phyloP scores from a whole-genome alignment of 2,113 vertebrate genomes.

The Atherinomorus stipes region DNA sequence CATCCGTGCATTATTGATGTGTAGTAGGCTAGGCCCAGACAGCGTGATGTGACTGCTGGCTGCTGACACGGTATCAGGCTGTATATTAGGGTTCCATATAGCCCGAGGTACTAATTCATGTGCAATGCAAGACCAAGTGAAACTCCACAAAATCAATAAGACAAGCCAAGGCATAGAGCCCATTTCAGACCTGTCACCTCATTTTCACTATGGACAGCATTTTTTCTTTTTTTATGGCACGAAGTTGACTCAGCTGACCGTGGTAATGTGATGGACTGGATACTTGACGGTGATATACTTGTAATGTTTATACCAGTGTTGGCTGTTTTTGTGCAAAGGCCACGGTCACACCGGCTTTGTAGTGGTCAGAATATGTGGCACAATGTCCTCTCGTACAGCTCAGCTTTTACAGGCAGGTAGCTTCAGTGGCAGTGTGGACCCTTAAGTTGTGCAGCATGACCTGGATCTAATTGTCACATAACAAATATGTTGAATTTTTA shows the following conservation, averaged over 20 bases:
- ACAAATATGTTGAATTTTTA: conserved; percentile 5
- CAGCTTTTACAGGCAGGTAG: neutral
- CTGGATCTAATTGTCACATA: conserved; percentile 5
- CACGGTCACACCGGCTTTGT: conserved; percentile 48
- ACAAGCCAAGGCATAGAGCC: conserved; percentile 15
- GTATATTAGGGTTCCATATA: conserved; percentile 22
- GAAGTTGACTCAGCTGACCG: conserved; percentile 23
- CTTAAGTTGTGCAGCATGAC: conserved; percentile 28
- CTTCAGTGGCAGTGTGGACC: neutral
- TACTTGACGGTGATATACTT: conserved; percentile 26
- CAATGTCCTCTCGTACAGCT: neutral
- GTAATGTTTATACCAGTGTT: conserved; percentile 46
- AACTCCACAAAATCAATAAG: conserved; percentile 52
- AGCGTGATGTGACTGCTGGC: conserved; percentile 26
- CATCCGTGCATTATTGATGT: conserved; percentile 73
- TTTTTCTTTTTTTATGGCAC: conserved; percentile 24
- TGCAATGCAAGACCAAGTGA: conserved; percentile 17
- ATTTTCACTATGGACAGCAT: conserved; percentile 28
- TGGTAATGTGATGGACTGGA: conserved; percentile 28
- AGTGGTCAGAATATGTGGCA: neutral
- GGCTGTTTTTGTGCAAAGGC: conserved; percentile 32
- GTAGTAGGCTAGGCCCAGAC: conserved; percentile 32
- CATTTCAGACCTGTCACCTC: conserved; percentile 19
- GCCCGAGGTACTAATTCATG: conserved; percentile 38
- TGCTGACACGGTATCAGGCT: conserved; percentile 46